Percentiles rank a stretch among this genome's conserved stretches.
phyloP scores from a whole-genome alignment of 2,888 invertebrate species.

The Melipona bicolor region DNA sequence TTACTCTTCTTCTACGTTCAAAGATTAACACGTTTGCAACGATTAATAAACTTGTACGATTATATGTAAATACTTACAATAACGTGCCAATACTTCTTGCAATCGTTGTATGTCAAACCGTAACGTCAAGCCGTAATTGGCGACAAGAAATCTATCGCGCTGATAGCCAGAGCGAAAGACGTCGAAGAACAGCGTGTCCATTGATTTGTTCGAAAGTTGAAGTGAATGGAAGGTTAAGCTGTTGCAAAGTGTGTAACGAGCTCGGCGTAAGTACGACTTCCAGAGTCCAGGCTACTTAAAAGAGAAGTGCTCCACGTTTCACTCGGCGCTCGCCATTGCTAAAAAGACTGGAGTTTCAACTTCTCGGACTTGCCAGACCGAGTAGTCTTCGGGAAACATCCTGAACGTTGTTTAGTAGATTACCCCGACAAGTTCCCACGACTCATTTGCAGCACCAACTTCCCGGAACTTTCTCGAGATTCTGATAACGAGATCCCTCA shows the following conservation, averaged over 20 bases:
- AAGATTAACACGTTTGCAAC: too few relatives aligned
- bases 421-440: conserved; percentile 19
- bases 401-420: neutral
- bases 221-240: conserved; percentile 17
- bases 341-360: conserved; percentile 30
- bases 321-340: conserved; percentile 19
- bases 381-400: conserved; percentile 20
- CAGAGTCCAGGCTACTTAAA: conserved; percentile 11
- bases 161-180: neutral
- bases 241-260: conserved; percentile 35
- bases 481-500: neutral
- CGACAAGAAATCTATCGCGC: neutral
- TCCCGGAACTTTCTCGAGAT: neutral
- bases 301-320: conserved; percentile 13
- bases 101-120: too few relatives aligned
- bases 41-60: too few relatives aligned
- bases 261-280: neutral
- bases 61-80: too few relatives aligned
- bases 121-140: too few relatives aligned
- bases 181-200: neutral
- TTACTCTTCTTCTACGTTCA: too few relatives aligned
- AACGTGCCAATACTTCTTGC: too few relatives aligned
- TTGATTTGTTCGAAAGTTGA: conserved; percentile 28
- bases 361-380: conserved; percentile 7
- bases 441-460: conserved; percentile 17